Evolutionary conservation across 64 coral and sea anemone genomes (phyloP).

Genomic region (Actinia tenebrosa): DNA sequence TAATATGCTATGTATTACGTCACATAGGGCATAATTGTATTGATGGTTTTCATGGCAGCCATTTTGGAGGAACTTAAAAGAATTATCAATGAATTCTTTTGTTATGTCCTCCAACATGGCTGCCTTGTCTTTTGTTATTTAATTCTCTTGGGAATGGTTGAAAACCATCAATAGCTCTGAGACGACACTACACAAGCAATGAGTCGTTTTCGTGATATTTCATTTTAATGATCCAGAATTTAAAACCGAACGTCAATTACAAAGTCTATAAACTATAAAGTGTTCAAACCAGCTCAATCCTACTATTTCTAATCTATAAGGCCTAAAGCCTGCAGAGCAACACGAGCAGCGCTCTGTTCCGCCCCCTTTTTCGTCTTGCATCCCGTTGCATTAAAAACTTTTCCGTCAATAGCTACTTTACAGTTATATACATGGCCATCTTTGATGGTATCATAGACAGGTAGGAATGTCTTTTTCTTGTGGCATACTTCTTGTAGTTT

Average conservation of each 20-base stretch:
- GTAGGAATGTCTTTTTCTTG: constrained; percentile 64
- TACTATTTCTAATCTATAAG: constrained; percentile 26
- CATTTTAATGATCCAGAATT: not conserved
- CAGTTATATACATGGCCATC: constrained; percentile 52
- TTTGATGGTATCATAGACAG: constrained; percentile 58
- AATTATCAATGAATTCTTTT: no score
- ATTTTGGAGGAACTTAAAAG: no score
- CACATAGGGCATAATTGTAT: no score
- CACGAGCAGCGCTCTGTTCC: constrained; percentile 80
- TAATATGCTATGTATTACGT: no score
- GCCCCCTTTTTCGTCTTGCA: constrained; percentile 88
- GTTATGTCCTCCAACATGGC: not conserved
- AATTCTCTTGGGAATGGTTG: no score
- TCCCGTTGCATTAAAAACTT: constrained; percentile 37
- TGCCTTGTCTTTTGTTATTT: not conserved
- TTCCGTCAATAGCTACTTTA: constrained; percentile 64
- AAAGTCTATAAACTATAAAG: not conserved
- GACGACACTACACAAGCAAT: not conserved
- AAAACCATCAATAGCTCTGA: not conserved
- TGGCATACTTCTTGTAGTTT: constrained; percentile 87
- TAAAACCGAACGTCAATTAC: not conserved
- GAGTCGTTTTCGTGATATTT: not conserved
- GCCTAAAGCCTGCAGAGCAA: constrained; percentile 66
- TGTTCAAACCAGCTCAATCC: not conserved
- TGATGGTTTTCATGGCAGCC: no score